Base-by-base conservation (phyloP, 2,113 vertebrate species). In the Ceyx margarethae region DNA sequence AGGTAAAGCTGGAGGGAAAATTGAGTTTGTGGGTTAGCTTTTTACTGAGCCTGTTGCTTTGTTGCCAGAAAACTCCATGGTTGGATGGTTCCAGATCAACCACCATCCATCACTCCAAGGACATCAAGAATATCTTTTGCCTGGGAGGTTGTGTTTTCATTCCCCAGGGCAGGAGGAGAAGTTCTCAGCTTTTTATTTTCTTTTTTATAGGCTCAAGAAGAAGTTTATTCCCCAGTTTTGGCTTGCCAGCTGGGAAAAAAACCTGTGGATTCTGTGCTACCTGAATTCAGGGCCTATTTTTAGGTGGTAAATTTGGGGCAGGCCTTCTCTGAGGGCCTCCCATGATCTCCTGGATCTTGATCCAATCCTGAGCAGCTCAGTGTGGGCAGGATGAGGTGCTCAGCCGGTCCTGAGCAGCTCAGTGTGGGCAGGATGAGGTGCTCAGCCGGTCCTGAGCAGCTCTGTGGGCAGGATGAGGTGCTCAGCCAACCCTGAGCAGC, bases 41-140 rank as follows among this genome's bases (percentile, higher is more conserved):
- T 66, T 66, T 37, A 5, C 7, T 3, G 2, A 33, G 28, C 3
- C 0, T 8, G 31, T 35, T 16, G 46, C 53, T 43, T 3, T n/a
- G 19, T 56, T 50, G 17, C 20, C 19, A 33, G 22, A 0, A 18
- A n/a, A 15, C 56, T 11, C 11, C 4, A 3, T 5, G 40, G 22
- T 18, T 29, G 28, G 5, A 1, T 19, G 28, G 37, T 28, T 1
- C 9, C 43, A 50, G 50, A n/a, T n/a, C 58, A 29, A 31, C 35
- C 21, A 2, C 40, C 9, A 25, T 5, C 54, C 10, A 28, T 26
- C 50, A 2, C 65, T 62, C 73, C 9, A 13, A 5, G 33, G 5
- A 9, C 14, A 13, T 11, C 42, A 75, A 19, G 16, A 11, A 61
- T 4, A 19, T 8, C 5, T 61, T 58, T 31, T 12, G 3, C 31